These are phyloP conservation scores for Pogona vitticeps DNA, from an alignment of 2,113 vertebrate genomes.

Conservation along the genomic window DNA sequence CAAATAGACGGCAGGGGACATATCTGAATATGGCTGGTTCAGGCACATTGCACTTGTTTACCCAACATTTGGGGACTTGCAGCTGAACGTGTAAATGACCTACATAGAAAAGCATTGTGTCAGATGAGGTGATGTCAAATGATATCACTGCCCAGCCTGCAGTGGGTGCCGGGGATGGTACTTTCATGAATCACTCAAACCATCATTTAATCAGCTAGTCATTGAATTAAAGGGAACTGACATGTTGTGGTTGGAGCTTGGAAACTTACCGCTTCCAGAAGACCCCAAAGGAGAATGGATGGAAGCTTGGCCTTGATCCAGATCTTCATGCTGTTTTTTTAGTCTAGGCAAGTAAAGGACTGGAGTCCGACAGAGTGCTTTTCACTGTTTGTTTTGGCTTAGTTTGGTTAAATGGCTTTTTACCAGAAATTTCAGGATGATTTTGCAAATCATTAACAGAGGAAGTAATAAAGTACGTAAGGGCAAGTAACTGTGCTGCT, in stretches of 20 bases:
- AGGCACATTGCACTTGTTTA: not conserved
- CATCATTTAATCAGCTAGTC: not conserved
- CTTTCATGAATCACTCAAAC: not conserved
- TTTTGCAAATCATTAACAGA: not conserved
- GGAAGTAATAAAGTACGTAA: not conserved
- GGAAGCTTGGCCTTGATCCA: too few species aligned
- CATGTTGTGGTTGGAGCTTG: not conserved
- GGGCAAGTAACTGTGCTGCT: too few species aligned
- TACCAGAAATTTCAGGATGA: not conserved
- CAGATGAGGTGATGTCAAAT: not conserved
- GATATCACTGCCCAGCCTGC: not conserved
- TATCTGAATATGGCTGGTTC: accelerated
- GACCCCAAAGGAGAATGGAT: too few species aligned
- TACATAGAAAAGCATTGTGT: not conserved
- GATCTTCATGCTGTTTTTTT: too few species aligned
- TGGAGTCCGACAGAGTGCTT: too few species aligned
- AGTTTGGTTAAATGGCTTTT: too few species aligned
- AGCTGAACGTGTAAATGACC: not conserved
- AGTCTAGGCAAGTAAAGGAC: too few species aligned
- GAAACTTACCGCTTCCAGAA: not conserved
- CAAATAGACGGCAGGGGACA: not conserved
- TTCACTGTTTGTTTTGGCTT: too few species aligned
- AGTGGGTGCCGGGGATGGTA: not conserved
- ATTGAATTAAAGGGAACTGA: not conserved
- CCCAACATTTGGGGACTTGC: not conserved